Evolutionary conservation across 2,797 vertebrate species (phyloP), one percentile per base, ranked within the genome.

Genomic region (Moxostoma hubbsi): DNA sequence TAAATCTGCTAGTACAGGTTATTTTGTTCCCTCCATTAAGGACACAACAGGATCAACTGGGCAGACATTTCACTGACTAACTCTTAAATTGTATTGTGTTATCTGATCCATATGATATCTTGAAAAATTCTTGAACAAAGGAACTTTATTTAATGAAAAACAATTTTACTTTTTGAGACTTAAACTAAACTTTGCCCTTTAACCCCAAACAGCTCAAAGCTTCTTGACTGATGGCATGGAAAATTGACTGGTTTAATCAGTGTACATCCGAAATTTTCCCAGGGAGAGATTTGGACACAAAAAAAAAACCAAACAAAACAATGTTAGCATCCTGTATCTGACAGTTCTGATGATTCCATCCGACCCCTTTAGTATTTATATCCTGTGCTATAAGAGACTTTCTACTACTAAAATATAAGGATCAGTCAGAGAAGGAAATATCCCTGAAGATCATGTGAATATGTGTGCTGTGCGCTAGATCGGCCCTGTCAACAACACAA

Each of bases 401-500:
- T 45, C 11, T 6, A 12, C 59, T 45, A n/a, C 18, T 45, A 16
- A 58, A 58, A 16, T 15, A 58, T 16, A 47, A 49, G 4, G 0
- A 61, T 13, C 18, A 58, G 9, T 6, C n/a, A 16, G 11, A 10
- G 4, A 63, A 68, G 54, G 12, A 55, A 78, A 49, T 1, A 1
- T 9, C 13, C 53, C 7, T 5, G 45, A 7, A 46, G 16, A 10
- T 53, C 6, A 62, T 59, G 2, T 53, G 55, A 7, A 45, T 70
- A 2, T 54, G 49, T 11, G 47, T 51, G 47, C 2, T 59, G 2
- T 18, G 57, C 18, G 18, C 36, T 36, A 46, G 4, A 67, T 68
- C 75, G 76, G 77, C 69, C 77, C 64, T 49, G 55, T 58, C 68
- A 79, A 64, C 57, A 72, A 7, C 24, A 61, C 45, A 15, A 9